phyloP scores from a whole-genome alignment of 2,113 vertebrate genomes.

The Andinoacara biseriatus region DNA sequence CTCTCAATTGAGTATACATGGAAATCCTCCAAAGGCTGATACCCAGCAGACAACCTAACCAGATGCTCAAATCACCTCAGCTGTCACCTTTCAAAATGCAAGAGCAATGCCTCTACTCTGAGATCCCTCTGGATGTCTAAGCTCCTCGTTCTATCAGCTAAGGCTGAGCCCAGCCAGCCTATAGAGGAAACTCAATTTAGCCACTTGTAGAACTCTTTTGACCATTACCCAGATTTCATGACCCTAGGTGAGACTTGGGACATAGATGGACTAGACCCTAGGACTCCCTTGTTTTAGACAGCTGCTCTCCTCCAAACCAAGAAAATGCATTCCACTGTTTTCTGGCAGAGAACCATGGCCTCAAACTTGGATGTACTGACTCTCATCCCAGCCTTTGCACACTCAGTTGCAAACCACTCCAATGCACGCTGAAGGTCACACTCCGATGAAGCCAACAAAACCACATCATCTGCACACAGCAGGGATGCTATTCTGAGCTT shows the following conservation, averaged over 20 bases:
- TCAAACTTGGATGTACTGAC: not conserved
- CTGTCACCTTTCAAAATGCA: not conserved
- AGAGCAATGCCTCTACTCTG: not conserved
- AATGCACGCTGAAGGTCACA: not conserved
- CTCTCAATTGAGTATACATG: not conserved
- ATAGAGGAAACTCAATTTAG: not conserved
- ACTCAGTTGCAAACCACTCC: not conserved
- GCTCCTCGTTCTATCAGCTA: not conserved
- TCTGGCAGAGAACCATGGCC: not conserved
- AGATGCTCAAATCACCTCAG: not conserved
- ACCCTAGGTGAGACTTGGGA: not conserved
- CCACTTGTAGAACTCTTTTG: not conserved
- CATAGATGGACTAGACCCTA: not conserved
- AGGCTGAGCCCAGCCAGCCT: not conserved
- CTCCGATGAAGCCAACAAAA: constrained; percentile 1
- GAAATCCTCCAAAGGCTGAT: not conserved
- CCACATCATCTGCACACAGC: not conserved
- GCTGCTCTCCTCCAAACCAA: not conserved
- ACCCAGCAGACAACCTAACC: not conserved
- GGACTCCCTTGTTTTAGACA: not conserved
- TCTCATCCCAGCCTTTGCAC: not conserved
- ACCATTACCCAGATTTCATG: not conserved
- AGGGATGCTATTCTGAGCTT: not conserved
- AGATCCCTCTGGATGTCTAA: not conserved
- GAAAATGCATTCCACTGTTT: not conserved